phyloP scores from a whole-genome alignment of 2,888 invertebrate species.

The Alentia gelatinosa region DNA sequence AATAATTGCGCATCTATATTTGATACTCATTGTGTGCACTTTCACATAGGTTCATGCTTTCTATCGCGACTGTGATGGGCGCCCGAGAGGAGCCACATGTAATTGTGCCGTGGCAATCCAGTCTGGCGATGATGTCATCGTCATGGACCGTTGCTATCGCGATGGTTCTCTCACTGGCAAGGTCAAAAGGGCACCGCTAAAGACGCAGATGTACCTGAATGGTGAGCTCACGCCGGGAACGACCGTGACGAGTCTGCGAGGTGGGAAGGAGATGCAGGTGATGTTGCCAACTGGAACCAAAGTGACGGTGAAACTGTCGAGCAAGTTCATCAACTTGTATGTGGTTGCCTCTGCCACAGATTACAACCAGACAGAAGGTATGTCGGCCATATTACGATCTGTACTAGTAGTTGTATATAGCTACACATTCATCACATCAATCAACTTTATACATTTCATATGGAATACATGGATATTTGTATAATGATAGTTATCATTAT shows the following conservation, averaged over 20 bases:
- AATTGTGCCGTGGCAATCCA: conserved; percentile 66
- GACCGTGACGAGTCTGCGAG: neutral
- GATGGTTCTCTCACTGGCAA: neutral
- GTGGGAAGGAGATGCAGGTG: neutral
- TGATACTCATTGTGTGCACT: too few species aligned
- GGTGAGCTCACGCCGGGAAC: conserved; percentile 64
- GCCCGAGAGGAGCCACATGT: conserved; percentile 61
- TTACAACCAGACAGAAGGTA: conserved; percentile 68
- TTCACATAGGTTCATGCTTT: conserved; percentile 62
- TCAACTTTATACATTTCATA: too few species aligned
- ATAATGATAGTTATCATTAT: too few species aligned
- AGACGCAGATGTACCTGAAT: conserved; percentile 61
- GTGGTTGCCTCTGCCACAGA: conserved; percentile 69
- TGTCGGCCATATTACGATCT: neutral
- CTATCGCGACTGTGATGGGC: conserved; percentile 62
- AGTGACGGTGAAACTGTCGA: conserved; percentile 61
- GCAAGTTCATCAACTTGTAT: conserved; percentile 68
- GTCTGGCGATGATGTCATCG: conserved; percentile 66
- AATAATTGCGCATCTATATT: too few species aligned
- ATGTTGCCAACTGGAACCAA: conserved; percentile 61
- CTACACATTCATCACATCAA: too few species aligned
- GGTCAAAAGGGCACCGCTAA: neutral
- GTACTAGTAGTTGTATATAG: neutral
- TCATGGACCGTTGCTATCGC: conserved; percentile 62
- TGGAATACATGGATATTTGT: too few species aligned